A percentile compares a stretch with the other conserved stretches of the same genome.
Conservation (phyloP, 2,888 invertebrate species). For the Acleris laterana region DNA sequence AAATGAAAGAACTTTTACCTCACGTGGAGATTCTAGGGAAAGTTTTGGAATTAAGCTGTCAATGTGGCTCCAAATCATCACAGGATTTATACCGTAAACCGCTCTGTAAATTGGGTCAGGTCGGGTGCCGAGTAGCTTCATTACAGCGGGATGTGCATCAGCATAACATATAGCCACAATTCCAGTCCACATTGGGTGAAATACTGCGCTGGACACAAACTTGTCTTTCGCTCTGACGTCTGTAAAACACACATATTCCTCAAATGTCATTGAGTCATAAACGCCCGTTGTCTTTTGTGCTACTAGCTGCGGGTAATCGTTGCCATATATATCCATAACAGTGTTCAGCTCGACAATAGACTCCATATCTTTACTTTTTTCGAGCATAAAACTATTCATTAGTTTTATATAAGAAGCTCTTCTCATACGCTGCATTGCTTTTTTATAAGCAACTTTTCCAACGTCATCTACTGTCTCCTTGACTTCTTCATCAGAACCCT, state of each 20-base stretch:
- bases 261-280: constrained; percentile 67
- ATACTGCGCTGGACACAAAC: constrained; percentile 86
- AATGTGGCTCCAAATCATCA: constrained; percentile 90
- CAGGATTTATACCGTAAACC: constrained; percentile 86
- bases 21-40: constrained; percentile 87
- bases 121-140: constrained; percentile 67
- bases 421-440: constrained; percentile 63
- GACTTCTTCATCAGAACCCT: constrained; percentile 52
- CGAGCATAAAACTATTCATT: constrained; percentile 60
- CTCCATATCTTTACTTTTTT: constrained; percentile 59
- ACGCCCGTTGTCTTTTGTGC: constrained; percentile 58
- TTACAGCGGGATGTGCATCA: constrained; percentile 79
- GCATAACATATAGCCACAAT: constrained; percentile 88
- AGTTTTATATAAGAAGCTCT: constrained; percentile 68
- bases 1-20: constrained; percentile 87
- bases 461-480: constrained; percentile 59
- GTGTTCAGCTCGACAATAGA: constrained; percentile 74
- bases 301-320: constrained; percentile 84
- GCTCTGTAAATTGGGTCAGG: constrained; percentile 81
- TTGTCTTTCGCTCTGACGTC: constrained; percentile 87
- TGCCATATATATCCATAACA: constrained; percentile 85
- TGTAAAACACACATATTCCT: constrained; percentile 86
- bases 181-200: constrained; percentile 90
- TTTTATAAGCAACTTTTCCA: constrained; percentile 60
- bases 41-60: constrained; percentile 89